Evolutionary conservation across 2,888 invertebrate species (phyloP), one percentile per base, ranked within the genome.

Genomic region (Sisyra nigra): DNA sequence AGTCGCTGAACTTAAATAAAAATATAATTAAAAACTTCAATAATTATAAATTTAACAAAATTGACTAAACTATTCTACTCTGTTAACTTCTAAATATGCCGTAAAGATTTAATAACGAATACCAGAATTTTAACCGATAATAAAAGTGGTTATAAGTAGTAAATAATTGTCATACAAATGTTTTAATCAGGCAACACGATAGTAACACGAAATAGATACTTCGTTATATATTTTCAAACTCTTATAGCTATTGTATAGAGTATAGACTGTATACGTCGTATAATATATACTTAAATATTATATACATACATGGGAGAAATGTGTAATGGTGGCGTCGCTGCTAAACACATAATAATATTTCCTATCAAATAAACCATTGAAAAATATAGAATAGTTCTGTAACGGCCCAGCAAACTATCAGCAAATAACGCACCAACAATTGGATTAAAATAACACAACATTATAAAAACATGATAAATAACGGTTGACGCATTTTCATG

Each of bases 401-500:
- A 97, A 65, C 91, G 85, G 40, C 96, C 96, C 36, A 93, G 68
- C 67, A 76, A 80, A 46, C 91, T 87, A 62, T 97, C 97, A 0
- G 97, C 92, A 33, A 97, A 63, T 55, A 96, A 84, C 18, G 96
- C 96, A 2, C 97, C 97, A 24, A 92, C 54, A 2, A 93, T 52
- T 0, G 93, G 92, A 49, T 85, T 85, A 62, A 89, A 80, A 67
- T 87, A 97, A 9, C 86, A 87, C 52, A 93, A 67, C 78, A 87
- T 85, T 1, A 80, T 77, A 62, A 93, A 96, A 3, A 74, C 65
- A 60, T 97, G 97, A 63, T 85, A 97, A 45, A 92, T 71, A 43
- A 89, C 75, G 1, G 88, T 93, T 0, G 94, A 76, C 0, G 73
- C 71, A 50, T 83, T 72, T 53, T 83, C 77, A 13, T 63, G 59